A percentile compares a stretch with the other conserved stretches of the same genome.
These are phyloP conservation scores for Zoroaster sp. DNA, from an alignment of 53 echinoderm and acorn worm genomes.

Conservation along the genomic window DNA sequence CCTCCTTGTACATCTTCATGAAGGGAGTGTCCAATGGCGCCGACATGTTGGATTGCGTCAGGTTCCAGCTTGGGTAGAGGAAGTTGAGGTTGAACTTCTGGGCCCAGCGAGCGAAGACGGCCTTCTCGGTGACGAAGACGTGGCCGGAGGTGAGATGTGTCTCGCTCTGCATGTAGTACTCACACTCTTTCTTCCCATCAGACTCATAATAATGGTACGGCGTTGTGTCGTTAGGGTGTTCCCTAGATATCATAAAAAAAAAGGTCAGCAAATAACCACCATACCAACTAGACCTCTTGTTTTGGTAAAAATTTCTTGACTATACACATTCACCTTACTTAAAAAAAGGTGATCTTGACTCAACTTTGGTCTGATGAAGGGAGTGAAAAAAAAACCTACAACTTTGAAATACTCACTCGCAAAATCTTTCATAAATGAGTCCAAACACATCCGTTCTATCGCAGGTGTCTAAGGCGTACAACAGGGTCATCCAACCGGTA, in stretches of 20 bases:
- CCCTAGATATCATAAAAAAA: constrained; percentile 25
- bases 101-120: constrained; percentile 96
- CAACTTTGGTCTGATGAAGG: no score
- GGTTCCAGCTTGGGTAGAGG: constrained; percentile 89
- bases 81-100: constrained; percentile 89
- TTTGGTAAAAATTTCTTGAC: no score
- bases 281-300: neutral
- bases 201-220: constrained; percentile 93
- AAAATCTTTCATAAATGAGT: constrained; percentile 81
- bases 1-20: constrained; percentile 87
- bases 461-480: constrained; percentile 85
- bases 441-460: constrained; percentile 89
- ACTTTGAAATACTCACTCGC: constrained; percentile 93
- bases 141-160: constrained; percentile 86
- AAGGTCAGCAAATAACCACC: neutral
- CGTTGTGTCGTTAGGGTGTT: constrained; percentile 80
- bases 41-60: constrained; percentile 71
- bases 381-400: no score
- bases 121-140: constrained; percentile 96
- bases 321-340: no score
- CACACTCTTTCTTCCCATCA: constrained; percentile 86
- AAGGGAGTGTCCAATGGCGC: constrained; percentile 91
- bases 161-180: constrained; percentile 96
- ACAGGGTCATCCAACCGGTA: constrained; percentile 93
- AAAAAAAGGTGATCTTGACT: no score